These are phyloP conservation scores for Cyprinodon brontotheroides DNA, from an alignment of 2,113 vertebrate genomes.

Conservation along the genomic window DNA sequence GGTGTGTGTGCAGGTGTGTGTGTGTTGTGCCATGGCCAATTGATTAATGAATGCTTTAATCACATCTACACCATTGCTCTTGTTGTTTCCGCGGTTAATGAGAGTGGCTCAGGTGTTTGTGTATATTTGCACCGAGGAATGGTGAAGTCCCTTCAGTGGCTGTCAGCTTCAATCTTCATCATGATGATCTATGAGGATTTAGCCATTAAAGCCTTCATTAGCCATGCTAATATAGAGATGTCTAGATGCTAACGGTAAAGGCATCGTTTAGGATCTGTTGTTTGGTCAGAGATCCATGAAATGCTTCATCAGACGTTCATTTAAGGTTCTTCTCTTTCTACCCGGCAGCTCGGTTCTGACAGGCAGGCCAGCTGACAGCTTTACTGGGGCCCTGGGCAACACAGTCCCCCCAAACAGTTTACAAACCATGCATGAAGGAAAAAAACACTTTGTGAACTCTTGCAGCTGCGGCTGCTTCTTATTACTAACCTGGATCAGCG, in stretches of 20 bases:
- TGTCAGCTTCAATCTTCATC: conserved; percentile 67
- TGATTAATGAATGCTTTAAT: conserved; percentile 65
- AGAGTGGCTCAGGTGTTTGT: conserved; percentile 48
- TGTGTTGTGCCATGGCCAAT: conserved; percentile 37
- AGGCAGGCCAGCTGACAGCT: too few relatives aligned
- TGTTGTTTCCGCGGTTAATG: conserved; percentile 44
- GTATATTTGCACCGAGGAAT: conserved; percentile 14
- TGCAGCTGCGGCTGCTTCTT: too few relatives aligned
- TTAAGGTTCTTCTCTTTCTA: too few relatives aligned
- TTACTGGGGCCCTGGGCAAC: too few relatives aligned
- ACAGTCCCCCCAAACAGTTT: too few relatives aligned
- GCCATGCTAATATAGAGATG: not conserved
- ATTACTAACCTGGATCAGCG: too few relatives aligned
- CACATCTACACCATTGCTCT: conserved; percentile 51
- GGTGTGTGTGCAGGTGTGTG: not conserved
- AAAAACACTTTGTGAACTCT: too few relatives aligned
- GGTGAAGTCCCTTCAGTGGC: conserved; percentile 40
- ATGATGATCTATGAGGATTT: conserved; percentile 24
- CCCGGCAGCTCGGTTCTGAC: too few relatives aligned
- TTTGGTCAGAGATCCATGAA: too few relatives aligned
- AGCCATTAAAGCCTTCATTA: conserved; percentile 26
- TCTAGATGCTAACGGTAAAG: not conserved
- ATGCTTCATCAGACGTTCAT: too few relatives aligned
- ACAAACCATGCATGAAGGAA: too few relatives aligned
- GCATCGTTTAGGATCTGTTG: too few relatives aligned